Evolutionary conservation across 2,888 invertebrate species (phyloP), one percentile per base, ranked within the genome.

Genomic region (Hypolimnas misippus): DNA sequence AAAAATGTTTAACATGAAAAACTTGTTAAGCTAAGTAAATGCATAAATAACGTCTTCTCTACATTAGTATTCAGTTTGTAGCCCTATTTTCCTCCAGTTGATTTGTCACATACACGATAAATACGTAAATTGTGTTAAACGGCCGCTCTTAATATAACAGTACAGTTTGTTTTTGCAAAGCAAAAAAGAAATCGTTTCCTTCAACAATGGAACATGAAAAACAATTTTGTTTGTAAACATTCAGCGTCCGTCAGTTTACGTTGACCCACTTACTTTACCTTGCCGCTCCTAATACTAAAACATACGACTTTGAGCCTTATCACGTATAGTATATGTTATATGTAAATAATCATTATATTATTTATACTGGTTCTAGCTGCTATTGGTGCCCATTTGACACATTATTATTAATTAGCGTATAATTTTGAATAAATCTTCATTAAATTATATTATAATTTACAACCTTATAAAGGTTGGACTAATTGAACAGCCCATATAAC

Each of bases 221-320:
- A 75, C 64, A 66, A 73, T 81, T 84, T 82, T 72, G 83, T 86
- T 86, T 78, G 83, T 86, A 87, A 87, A 86, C 84, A 85, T 67
- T 65, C 64, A 73, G 66, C 76, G 78, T 79, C 75, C 75, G 74
- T 79, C 77, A 77, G 76, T 76, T 76, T 71, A 72, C 65, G 69
- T 70, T 81, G 83, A 81, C 84, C 84, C 67, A 86, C 78, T 64
- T 68, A 55, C 60, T 31, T 62, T 57, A 63, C 64, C 66, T 64
- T 66, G 66, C 59, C 53, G 25, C 57, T 35, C 57, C 64, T 56
- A 42, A 42, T 38, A 38, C 10, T 17, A 21, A 10, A 7, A 25
- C 57, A 66, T 33, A 12, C 54, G 16, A 63, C 31, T 57, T 33
- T 61, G 10, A 31, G 54, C 66, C 44, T 63, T 66, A 66, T 40